Evolutionary conservation across 64 coral and sea anemone genomes (phyloP).

Genomic region (Astreopora myriophthalma): DNA sequence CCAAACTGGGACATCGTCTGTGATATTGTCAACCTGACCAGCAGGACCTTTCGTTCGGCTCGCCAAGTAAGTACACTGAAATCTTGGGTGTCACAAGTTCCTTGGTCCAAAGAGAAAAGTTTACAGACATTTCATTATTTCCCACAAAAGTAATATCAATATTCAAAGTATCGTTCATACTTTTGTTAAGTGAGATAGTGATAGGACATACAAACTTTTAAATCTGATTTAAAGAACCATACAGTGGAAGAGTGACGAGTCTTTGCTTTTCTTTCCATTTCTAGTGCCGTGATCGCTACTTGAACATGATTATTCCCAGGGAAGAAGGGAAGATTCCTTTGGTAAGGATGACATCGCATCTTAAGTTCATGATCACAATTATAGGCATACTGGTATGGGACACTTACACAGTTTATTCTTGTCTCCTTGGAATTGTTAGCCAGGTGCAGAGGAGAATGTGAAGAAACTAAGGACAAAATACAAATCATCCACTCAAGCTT

Average conservation of each 20-base stretch:
- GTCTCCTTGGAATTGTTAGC: constrained; percentile 11
- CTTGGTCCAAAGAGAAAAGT: neutral
- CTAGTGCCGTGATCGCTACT: constrained; percentile 96
- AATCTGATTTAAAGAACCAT: no score
- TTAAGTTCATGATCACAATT: no score
- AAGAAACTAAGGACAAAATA: constrained; percentile 96
- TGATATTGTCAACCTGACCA: constrained; percentile 93
- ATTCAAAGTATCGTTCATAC: no score
- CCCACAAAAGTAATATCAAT: no score
- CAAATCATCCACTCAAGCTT: constrained; percentile 69
- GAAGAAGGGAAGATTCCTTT: constrained; percentile 96
- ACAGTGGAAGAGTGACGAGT: neutral
- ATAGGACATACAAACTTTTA: neutral
- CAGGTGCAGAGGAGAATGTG: constrained; percentile 76
- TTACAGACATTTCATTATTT: neutral
- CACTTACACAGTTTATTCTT: no score
- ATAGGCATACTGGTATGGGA: no score
- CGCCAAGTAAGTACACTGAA: constrained; percentile 72
- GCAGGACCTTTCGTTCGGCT: constrained; percentile 84
- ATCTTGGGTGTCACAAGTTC: no score
- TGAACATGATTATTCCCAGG: constrained; percentile 95
- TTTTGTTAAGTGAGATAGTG: neutral
- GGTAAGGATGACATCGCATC: constrained; percentile 65
- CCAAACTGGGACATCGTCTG: constrained; percentile 98
- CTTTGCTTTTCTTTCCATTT: neutral